These are phyloP conservation scores for Hipposideros armiger DNA, from an alignment of 2,113 vertebrate genomes.

Conservation along the genomic window DNA sequence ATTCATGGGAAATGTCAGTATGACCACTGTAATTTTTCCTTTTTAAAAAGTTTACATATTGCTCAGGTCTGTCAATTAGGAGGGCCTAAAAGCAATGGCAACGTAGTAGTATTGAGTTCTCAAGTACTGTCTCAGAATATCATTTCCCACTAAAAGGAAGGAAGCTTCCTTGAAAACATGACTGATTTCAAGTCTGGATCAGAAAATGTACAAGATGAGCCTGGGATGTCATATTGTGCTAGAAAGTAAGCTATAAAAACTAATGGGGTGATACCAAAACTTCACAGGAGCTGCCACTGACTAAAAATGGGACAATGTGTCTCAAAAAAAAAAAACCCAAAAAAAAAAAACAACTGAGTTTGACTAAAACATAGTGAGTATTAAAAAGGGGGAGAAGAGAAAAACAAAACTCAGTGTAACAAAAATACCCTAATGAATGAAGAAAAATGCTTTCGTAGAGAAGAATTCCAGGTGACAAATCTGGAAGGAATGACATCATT, in stretches of 20 bases:
- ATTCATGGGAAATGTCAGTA: background rate
- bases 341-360: background rate
- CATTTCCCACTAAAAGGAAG: background rate
- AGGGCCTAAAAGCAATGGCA: background rate
- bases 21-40: background rate
- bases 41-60: background rate
- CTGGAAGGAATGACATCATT: background rate
- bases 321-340: background rate
- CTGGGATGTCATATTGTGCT: background rate
- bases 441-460: background rate
- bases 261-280: background rate
- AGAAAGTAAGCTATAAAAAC: background rate
- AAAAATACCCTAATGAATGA: background rate
- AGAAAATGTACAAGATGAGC: background rate
- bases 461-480: background rate
- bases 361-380: background rate
- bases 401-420: background rate
- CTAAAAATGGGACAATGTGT: background rate
- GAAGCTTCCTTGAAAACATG: background rate
- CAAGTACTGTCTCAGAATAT: background rate
- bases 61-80: background rate
- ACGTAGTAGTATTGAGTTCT: background rate
- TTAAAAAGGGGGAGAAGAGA: background rate
- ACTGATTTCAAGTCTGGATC: background rate
- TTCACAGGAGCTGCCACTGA: background rate